These are phyloP conservation scores for Lamproptera curius DNA, from an alignment of 2,888 invertebrate genomes.

Conservation along the genomic window DNA sequence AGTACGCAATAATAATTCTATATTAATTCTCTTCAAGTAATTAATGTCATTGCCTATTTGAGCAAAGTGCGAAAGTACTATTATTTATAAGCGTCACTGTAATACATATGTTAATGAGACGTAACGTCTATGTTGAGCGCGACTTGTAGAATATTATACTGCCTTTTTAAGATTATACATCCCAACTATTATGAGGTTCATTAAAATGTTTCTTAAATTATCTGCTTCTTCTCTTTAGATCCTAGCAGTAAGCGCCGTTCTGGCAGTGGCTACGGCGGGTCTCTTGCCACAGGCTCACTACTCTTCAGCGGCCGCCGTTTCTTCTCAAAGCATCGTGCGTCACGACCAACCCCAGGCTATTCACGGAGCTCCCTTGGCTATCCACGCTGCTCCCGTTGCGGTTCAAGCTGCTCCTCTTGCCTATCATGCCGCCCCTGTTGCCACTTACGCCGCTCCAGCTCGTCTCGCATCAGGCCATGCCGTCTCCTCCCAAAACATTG, in stretches of 20 bases:
- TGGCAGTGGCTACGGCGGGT: constrained; percentile 60
- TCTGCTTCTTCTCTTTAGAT: too few relatives aligned
- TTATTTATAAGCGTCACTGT: too few relatives aligned
- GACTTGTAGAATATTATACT: too few relatives aligned
- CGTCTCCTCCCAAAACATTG: constrained; percentile 49
- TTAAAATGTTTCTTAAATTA: too few relatives aligned
- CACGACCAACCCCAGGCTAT: constrained; percentile 37
- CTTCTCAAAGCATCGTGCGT: constrained; percentile 57
- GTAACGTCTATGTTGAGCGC: too few relatives aligned
- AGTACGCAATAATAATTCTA: too few relatives aligned
- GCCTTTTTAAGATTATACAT: too few relatives aligned
- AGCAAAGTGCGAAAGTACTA: too few relatives aligned
- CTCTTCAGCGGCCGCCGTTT: constrained; percentile 54
- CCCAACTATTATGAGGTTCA: too few relatives aligned
- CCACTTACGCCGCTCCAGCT: constrained; percentile 31
- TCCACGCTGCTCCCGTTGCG: constrained; percentile 39
- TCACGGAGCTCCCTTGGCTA: constrained; percentile 29
- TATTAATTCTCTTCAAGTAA: too few relatives aligned
- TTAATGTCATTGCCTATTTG: too few relatives aligned
- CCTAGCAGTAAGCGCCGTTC: constrained; percentile 51
- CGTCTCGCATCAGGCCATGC: constrained; percentile 36
- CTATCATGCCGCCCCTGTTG: constrained; percentile 38
- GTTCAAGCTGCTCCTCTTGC: constrained; percentile 39
- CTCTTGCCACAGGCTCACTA: constrained; percentile 55
- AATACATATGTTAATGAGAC: too few relatives aligned